These are phyloP conservation scores for Drosophila mettleri DNA, from an alignment of 2,888 invertebrate species.

Conservation along the genomic window DNA sequence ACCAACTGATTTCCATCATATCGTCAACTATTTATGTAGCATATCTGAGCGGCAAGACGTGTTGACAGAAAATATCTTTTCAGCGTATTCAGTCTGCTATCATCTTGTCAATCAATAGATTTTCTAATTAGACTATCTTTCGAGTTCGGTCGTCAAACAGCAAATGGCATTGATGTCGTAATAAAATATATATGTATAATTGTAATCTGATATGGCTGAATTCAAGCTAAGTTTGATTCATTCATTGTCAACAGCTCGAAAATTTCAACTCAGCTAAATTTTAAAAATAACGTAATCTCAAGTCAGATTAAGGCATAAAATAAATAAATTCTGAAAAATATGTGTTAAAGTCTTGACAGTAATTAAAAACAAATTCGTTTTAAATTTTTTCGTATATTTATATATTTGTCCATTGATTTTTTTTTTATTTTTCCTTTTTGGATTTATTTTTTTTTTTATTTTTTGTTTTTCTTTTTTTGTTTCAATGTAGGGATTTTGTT, in stretches of 20 bases:
- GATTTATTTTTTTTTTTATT: constrained; percentile 25
- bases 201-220: neutral
- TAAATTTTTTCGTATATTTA: constrained; percentile 72
- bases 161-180: too few species aligned
- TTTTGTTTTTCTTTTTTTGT: constrained; percentile 23
- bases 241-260: neutral
- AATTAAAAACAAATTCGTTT: constrained; percentile 30
- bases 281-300: neutral
- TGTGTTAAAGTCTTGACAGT: neutral
- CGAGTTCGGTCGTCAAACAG: neutral
- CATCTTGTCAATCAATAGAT: constrained; percentile 1
- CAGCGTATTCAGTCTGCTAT: neutral
- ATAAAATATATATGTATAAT: neutral
- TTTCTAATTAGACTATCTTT: neutral
- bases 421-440: constrained; percentile 33
- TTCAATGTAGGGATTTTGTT: constrained; percentile 33
- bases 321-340: constrained; percentile 4
- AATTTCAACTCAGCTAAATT: neutral
- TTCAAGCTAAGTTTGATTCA: neutral
- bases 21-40: neutral
- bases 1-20: neutral
- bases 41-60: neutral
- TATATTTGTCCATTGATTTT: constrained; percentile 72
- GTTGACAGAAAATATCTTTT: neutral
- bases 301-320: constrained; percentile 1